Conservation (phyloP, 2,113 vertebrate genomes). For the Shinisaurus crocodilurus region DNA sequence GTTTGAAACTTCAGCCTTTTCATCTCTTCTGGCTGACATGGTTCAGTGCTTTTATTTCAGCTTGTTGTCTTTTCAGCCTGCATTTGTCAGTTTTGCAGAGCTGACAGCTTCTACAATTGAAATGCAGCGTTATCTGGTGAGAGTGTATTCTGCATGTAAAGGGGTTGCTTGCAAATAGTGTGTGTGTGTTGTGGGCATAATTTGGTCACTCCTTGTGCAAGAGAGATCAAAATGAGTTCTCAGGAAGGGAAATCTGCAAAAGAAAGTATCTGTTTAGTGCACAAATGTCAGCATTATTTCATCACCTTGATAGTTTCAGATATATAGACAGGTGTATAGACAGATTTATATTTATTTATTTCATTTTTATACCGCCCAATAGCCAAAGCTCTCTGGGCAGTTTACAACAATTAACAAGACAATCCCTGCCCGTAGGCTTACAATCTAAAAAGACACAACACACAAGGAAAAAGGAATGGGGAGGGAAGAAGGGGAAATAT, state of each 20-base stretch:
- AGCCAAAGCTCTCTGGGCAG: too few relatives aligned
- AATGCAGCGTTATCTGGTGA: constrained; percentile 9
- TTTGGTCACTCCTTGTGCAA: neutral
- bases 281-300: neutral
- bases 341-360: too few relatives aligned
- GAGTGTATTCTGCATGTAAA: constrained; percentile 16
- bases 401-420: too few relatives aligned
- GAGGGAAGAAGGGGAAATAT: too few relatives aligned
- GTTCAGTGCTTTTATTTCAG: constrained; percentile 37
- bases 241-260: neutral
- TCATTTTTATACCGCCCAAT: too few relatives aligned
- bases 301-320: neutral
- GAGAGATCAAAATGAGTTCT: neutral
- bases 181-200: neutral
- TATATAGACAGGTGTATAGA: neutral
- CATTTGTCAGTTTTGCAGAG: constrained; percentile 19
- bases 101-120: constrained; percentile 27
- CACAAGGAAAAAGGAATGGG: too few relatives aligned
- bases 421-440: too few relatives aligned
- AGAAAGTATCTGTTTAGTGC: neutral
- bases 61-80: constrained; percentile 22
- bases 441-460: too few relatives aligned
- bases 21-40: neutral
- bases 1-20: constrained; percentile 23
- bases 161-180: neutral